Evolutionary conservation across 1,140 invertebrate species (phyloP).

Genomic region (Apis florea): DNA sequence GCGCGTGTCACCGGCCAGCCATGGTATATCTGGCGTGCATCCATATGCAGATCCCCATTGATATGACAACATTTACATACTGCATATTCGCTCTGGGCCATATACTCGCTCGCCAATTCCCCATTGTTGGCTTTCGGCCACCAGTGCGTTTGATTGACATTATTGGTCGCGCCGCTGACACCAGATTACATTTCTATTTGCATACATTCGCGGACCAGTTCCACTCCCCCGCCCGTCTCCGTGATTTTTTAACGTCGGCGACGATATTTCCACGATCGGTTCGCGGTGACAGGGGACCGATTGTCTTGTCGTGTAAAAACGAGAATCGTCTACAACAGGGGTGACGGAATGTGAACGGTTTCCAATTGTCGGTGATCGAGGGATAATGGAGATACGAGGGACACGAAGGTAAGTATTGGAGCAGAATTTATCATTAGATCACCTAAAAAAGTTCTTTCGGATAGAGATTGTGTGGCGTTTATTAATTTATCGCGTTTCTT

Average conservation of each 20-base stretch:
- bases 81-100: slow-evolving; percentile 80
- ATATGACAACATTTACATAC: slow-evolving; percentile 82
- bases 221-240: slow-evolving; percentile 50
- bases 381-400: no score
- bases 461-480: no score
- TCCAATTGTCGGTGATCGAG: no score
- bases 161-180: slow-evolving; percentile 80
- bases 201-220: slow-evolving; percentile 77
- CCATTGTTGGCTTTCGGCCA: slow-evolving; percentile 79
- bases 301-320: no score
- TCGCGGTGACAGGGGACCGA: background rate
- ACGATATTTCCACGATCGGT: slow-evolving; percentile 16
- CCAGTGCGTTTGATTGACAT: slow-evolving; percentile 81
- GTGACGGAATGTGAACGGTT: no score
- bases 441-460: no score
- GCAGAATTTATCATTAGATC: no score
- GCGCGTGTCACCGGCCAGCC: slow-evolving; percentile 71
- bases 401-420: no score
- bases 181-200: slow-evolving; percentile 82
- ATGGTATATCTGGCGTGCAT: slow-evolving; percentile 75
- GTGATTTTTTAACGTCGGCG: background rate
- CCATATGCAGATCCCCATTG: slow-evolving; percentile 80
- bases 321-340: no score
- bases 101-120: slow-evolving; percentile 78
- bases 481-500: no score